Evolutionary conservation across 2,797 vertebrate species (phyloP), one percentile per base, ranked within the genome.

Genomic region (Staurois parvus): DNA sequence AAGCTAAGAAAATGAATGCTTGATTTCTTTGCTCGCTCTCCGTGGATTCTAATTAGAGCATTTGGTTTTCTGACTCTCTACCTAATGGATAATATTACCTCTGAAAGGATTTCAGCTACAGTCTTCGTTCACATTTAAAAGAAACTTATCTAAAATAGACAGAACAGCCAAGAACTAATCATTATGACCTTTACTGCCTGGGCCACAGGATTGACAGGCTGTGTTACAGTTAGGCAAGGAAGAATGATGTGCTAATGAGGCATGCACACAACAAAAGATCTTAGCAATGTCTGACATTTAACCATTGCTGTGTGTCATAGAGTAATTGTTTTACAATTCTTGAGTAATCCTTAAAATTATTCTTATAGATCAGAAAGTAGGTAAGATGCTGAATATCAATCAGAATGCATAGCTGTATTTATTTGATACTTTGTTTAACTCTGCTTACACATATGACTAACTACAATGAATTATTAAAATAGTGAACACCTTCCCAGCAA

Each of bases 171-270:
- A 32, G 52, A 73, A 48, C 79, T 79, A 74, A 79, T 85, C 40
- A 80, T 74, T 85, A 52, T 80, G 76, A 80, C 83, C 84, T 79
- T 84, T 85, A 77, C 70, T 67, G n/a, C 28, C 67, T 81, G 26
- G 70, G n/a, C 42, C 29, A 62, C 67, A 81, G 19, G 7, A 80
- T 72, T 85, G 72, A 76, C 84, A 75, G 62, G 34, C 40, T 32
- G 10, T 75, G 77, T 74, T 80, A 79, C 56, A 69, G 29, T 68
- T 30, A 72, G 72, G 28, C 62, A 81, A 73, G 11, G 9, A 2
- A 19, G 78, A 37, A 28, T 37, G 32, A 40, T 69, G 62, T 69
- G 34, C 42, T 80, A 85, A 85, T 85, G 78, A 85, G 72, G n/a
- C 40, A 56, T 29, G 30, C 64, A 59, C 34, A 69, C n/a, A 66